Evolutionary conservation across 2,888 invertebrate species (phyloP).

Genomic region (Melinaea menophilus): DNA sequence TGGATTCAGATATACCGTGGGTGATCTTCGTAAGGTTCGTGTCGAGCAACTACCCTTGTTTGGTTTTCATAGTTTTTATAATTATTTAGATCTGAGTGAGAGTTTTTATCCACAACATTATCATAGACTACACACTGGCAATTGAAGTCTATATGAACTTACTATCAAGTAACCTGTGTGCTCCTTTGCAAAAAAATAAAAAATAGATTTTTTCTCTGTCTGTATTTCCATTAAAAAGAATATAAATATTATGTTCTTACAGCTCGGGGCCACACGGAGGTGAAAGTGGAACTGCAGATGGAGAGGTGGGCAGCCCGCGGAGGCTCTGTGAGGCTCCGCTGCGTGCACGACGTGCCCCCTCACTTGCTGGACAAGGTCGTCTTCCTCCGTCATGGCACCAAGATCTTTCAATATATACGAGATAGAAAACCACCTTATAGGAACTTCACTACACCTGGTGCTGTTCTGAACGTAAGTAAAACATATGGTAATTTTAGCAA

Average conservation of each 20-base stretch:
- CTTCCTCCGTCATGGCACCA: slow-evolving; percentile 82
- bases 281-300: slow-evolving; percentile 82
- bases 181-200: too few species aligned
- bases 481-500: not conserved
- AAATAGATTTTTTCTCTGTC: too few species aligned
- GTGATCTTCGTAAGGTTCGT: too few species aligned
- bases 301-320: slow-evolving; percentile 85
- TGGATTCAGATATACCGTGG: too few species aligned
- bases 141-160: too few species aligned
- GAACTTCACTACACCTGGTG: slow-evolving; percentile 83
- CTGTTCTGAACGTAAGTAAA: slow-evolving; percentile 85
- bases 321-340: slow-evolving; percentile 83
- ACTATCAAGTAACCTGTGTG: too few species aligned
- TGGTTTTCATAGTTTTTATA: too few species aligned
- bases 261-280: slow-evolving; percentile 74
- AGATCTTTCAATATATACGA: slow-evolving; percentile 89
- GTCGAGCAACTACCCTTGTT: too few species aligned
- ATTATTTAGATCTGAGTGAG: too few species aligned
- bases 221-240: too few species aligned
- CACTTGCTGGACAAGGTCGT: slow-evolving; percentile 88
- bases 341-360: slow-evolving; percentile 85
- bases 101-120: too few species aligned
- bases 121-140: too few species aligned
- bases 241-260: slow-evolving; percentile 29
- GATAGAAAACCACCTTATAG: slow-evolving; percentile 86